A percentile compares a stretch with the other conserved stretches of the same genome.
Conservation (phyloP, 2,888 invertebrate genomes). For the Diarsia dahlii region DNA sequence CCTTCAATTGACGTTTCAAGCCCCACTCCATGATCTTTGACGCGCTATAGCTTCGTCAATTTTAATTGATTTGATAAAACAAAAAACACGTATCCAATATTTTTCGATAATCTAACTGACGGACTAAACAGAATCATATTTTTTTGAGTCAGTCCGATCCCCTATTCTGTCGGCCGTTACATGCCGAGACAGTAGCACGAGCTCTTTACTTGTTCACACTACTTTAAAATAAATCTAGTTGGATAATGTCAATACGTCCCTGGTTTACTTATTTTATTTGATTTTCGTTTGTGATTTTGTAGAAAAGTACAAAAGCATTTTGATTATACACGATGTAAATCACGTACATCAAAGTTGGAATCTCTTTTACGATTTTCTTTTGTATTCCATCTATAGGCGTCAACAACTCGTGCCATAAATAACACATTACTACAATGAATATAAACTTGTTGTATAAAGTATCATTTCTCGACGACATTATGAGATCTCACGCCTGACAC, state of each 20-base stretch:
- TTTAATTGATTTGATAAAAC: no score
- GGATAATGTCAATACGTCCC: background rate
- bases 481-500: background rate
- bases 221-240: background rate
- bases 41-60: no score
- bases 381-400: conserved; percentile 5
- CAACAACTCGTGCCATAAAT: conserved; percentile 15
- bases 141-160: no score
- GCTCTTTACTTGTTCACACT: background rate
- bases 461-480: background rate
- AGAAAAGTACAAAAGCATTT: background rate
- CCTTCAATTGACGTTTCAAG: no score
- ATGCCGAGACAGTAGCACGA: background rate
- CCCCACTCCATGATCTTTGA: no score
- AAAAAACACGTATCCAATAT: no score
- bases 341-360: conserved; percentile 10
- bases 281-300: background rate
- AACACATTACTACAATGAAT: conserved; percentile 1
- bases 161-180: background rate
- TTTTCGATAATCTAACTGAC: no score
- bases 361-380: conserved; percentile 35
- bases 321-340: background rate
- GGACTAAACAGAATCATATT: no score
- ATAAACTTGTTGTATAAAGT: background rate
- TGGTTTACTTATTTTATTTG: background rate